Evolutionary conservation across 37 sponge, comb jelly and placozoan species (phyloP).

Genomic region (Theonella swinhoei): DNA sequence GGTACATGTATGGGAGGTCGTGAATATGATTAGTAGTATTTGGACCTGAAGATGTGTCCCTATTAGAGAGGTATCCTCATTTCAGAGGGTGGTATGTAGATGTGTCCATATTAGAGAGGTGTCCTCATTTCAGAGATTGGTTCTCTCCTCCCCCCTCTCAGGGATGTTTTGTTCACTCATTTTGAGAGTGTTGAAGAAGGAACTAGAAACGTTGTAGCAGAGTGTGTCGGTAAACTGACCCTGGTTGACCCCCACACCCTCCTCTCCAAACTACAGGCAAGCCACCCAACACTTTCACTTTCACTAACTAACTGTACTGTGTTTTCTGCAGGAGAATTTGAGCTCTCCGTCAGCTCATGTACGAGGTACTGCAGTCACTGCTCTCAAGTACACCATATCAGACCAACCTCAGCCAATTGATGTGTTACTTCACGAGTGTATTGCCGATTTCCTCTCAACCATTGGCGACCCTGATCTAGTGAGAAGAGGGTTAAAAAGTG

Average conservation of each 20-base stretch:
- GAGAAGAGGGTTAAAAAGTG: slow-evolving; percentile 2
- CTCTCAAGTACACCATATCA: slow-evolving; percentile 96
- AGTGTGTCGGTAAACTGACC: slow-evolving; percentile 97
- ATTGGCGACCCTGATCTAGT: slow-evolving; percentile 88
- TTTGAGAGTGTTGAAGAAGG: slow-evolving; percentile 95
- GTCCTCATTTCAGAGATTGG: too few species aligned
- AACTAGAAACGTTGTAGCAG: slow-evolving; percentile 95
- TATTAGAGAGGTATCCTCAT: neutral
- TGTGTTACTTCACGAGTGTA: slow-evolving; percentile 76
- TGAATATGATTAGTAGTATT: neutral
- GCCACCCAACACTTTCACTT: neutral
- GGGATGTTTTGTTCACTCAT: slow-evolving; percentile 89
- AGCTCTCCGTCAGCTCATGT: slow-evolving; percentile 69
- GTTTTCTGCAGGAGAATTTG: slow-evolving; percentile 47
- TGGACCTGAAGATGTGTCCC: neutral
- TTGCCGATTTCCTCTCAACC: slow-evolving; percentile 89
- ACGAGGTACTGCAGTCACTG: slow-evolving; percentile 93
- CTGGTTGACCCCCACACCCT: slow-evolving; percentile 86
- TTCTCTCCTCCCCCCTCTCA: slow-evolving; percentile 2
- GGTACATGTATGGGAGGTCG: too few species aligned
- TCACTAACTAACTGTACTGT: neutral
- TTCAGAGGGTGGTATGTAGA: neutral
- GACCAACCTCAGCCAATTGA: slow-evolving; percentile 95
- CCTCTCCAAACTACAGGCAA: slow-evolving; percentile 80
- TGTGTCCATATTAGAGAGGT: neutral